A percentile compares a stretch with the other conserved stretches of the same genome.
These are phyloP conservation scores for Epizoanthus ramosus DNA, from an alignment of 92 coral and sea anemone species.

Conservation along the genomic window DNA sequence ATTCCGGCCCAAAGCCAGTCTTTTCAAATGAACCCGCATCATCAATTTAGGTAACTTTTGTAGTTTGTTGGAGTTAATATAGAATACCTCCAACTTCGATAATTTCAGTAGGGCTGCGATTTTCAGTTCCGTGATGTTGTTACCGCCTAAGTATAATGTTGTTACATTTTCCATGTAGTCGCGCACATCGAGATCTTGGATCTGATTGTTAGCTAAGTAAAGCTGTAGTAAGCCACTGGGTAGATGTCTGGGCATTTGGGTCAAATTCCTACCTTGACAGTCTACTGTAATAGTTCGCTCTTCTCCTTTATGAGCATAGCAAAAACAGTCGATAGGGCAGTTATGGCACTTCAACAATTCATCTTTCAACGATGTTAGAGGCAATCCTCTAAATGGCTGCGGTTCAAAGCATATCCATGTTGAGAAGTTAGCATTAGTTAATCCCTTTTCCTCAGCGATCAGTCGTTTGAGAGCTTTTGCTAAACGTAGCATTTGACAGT, in stretches of 20 bases:
- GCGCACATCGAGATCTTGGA: constrained; percentile 50
- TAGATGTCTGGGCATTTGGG: constrained; percentile 53
- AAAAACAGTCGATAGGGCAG: constrained; percentile 67
- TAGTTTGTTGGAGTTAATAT: constrained; percentile 68
- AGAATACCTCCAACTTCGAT: constrained; percentile 45
- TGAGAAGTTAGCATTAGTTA: constrained; percentile 42
- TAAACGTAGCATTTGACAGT: constrained; percentile 46
- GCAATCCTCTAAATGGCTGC: constrained; percentile 39
- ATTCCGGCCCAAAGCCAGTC: constrained; percentile 59
- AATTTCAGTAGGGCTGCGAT: constrained; percentile 30
- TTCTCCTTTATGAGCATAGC: constrained; percentile 52
- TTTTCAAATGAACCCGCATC: constrained; percentile 40
- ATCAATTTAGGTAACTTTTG: constrained; percentile 48
- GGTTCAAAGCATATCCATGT: constrained; percentile 75
- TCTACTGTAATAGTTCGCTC: constrained; percentile 55
- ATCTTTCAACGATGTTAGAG: constrained; percentile 43
- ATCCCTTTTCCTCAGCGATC: constrained; percentile 24
- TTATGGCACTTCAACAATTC: constrained; percentile 53
- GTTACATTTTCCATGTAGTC: constrained; percentile 62
- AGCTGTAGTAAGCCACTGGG: constrained; percentile 66
- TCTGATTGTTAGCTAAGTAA: constrained; percentile 55
- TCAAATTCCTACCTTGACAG: constrained; percentile 54
- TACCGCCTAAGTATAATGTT: constrained; percentile 59
- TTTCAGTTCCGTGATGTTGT: constrained; percentile 55
- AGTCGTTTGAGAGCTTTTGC: constrained; percentile 39